Base-by-base conservation (phyloP, 2,888 invertebrate species). In the Encarsia formosa region DNA sequence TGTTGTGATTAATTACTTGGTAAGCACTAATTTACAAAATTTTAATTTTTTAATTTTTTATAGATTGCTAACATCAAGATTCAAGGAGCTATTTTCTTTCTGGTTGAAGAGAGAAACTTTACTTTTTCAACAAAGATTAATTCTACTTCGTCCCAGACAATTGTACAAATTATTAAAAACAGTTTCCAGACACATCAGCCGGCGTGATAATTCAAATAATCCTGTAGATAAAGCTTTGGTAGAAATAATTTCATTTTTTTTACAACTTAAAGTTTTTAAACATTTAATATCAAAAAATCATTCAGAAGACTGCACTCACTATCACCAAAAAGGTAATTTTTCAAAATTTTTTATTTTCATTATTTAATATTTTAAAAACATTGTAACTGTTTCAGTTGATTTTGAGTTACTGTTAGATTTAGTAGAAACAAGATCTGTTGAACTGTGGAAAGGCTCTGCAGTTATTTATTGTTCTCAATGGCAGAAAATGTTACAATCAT, bases 361-460 rank as follows among this genome's bases (percentile, higher is more conserved):
- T 38, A 35, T 19, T 49, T 37, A 34, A 38, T 24, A 37, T 3
- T 37, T 18, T 40, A 31, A 26, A 16, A 31, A n/a, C 11, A 24
- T 34, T 45, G 32, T 42, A 29, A 29, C 54, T 77, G 54, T 80
- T 49, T 59, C 70, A 65, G 73, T 84, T 38, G 76, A 78, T 57
- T 86, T 84, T 63, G 76, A 75, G 53, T 68, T 78, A 57, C 80
- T 83, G 57, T 72, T 80, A 16, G 66, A 75, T 29, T 73, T 85
- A 56, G 69, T 86, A 44, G 74, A 77, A 19, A 73, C 67, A 52
- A 75, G 82, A 59, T 70, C 78, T 63, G 78, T 84, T 13, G 74
- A 77, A 55, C 57, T 85, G 26, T 65, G 59, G 23, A 68, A 74
- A 60, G 85, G 85, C 1, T 63, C 74, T 41, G 81, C 79, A 5